phyloP scores from a whole-genome alignment of 2,888 invertebrate genomes.

The Amphipoea oculea region DNA sequence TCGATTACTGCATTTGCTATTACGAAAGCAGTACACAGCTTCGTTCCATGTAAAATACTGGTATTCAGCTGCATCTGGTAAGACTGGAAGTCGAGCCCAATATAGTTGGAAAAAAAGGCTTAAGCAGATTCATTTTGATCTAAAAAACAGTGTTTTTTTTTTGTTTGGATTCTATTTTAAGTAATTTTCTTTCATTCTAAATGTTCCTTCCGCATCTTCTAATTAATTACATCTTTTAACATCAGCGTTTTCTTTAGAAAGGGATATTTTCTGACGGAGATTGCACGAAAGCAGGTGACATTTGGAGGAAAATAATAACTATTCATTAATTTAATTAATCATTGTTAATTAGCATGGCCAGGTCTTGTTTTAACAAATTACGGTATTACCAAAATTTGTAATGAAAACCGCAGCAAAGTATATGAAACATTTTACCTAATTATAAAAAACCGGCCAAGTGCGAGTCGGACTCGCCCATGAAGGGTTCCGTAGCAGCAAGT shows the following conservation, averaged over 20 bases:
- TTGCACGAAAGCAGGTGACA: background rate
- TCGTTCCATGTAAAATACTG: background rate
- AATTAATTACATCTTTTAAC: background rate
- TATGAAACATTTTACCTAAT: conserved; percentile 8
- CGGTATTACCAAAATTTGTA: conserved; percentile 2
- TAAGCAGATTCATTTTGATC: background rate
- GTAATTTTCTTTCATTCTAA: background rate
- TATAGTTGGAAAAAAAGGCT: background rate
- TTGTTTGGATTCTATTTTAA: too few relatives aligned
- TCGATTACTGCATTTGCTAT: too few relatives aligned
- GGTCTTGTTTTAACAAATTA: conserved; percentile 15
- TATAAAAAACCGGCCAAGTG: too few relatives aligned
- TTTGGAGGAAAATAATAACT: background rate
- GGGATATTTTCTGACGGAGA: background rate
- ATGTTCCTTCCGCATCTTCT: too few relatives aligned
- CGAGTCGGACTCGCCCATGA: too few relatives aligned
- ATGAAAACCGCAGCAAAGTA: conserved; percentile 15
- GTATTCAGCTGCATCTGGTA: background rate
- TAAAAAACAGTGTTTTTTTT: background rate
- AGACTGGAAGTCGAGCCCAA: background rate
- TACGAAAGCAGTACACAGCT: too few relatives aligned
- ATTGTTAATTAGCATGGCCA: conserved; percentile 2
- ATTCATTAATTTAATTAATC: background rate
- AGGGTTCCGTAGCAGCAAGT: too few relatives aligned
- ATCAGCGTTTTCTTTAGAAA: background rate